A percentile compares a stretch with the other conserved stretches of the same genome.
Evolutionary conservation across 2,888 invertebrate genomes (phyloP).

Genomic region (Sarcophaga variegata): DNA sequence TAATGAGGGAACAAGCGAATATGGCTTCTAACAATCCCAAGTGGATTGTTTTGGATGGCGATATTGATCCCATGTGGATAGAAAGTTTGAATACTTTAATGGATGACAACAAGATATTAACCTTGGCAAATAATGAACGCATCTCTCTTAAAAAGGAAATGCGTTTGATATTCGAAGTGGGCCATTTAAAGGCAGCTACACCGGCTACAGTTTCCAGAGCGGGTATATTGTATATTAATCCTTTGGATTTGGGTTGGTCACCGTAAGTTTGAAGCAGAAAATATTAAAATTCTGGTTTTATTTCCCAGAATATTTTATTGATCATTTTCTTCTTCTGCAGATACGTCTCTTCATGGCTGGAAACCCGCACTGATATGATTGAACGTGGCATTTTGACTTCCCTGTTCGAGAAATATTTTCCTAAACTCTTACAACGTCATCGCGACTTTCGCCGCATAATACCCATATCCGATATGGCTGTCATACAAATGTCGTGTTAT

Average conservation of each 20-base stretch:
- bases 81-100: conserved; percentile 98
- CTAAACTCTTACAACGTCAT: conserved; percentile 90
- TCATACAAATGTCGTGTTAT: conserved; percentile 94
- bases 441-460: conserved; percentile 93
- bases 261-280: conserved; percentile 85
- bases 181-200: conserved; percentile 94
- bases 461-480: conserved; percentile 94
- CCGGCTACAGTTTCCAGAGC: conserved; percentile 98
- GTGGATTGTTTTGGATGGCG: conserved; percentile 98
- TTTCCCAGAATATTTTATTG: too few relatives aligned
- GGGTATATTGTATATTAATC: conserved; percentile 96
- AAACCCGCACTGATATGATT: conserved; percentile 87
- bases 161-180: conserved; percentile 96
- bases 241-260: conserved; percentile 96
- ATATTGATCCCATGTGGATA: conserved; percentile 92
- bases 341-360: conserved; percentile 95
- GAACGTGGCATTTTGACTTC: conserved; percentile 92
- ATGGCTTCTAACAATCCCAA: conserved; percentile 92
- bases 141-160: conserved; percentile 94
- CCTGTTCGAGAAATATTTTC: conserved; percentile 97
- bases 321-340: conserved; percentile 79
- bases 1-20: conserved; percentile 97
- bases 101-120: conserved; percentile 98
- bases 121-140: conserved; percentile 96
- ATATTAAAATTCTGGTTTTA: too few relatives aligned